Evolutionary conservation across 2,113 vertebrate species (phyloP).

Genomic region (Monopterus albus): DNA sequence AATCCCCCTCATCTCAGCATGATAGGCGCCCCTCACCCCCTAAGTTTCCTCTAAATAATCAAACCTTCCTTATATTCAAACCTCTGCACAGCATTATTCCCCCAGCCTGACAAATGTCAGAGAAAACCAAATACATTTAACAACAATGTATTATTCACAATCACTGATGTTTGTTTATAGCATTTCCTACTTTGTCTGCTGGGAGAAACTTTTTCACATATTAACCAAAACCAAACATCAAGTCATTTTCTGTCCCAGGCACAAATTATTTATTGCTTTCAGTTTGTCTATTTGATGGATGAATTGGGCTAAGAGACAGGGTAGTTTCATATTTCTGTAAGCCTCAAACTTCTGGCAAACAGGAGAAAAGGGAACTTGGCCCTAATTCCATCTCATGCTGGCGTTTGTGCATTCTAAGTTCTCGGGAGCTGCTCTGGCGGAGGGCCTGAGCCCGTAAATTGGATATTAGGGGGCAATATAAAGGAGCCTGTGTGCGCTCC

Average conservation of each 20-base stretch:
- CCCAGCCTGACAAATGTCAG: conserved; percentile 36
- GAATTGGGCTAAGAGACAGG: conserved; percentile 62
- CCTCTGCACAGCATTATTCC: conserved; percentile 16
- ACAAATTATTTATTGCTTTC: conserved; percentile 68
- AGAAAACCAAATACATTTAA: conserved; percentile 53
- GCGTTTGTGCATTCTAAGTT: conserved; percentile 81
- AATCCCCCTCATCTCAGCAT: conserved; percentile 72
- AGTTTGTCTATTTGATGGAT: conserved; percentile 72
- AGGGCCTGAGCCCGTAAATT: conserved; percentile 83
- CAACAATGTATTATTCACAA: conserved; percentile 46
- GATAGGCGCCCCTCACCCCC: conserved; percentile 46
- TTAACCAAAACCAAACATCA: conserved; percentile 54
- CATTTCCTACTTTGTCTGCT: conserved; percentile 38
- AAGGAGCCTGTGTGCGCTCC: conserved; percentile 82
- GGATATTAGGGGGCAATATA: conserved; percentile 84
- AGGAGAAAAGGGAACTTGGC: conserved; percentile 80
- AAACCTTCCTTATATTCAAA: conserved; percentile 34
- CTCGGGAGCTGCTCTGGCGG: conserved; percentile 79
- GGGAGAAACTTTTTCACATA: conserved; percentile 23
- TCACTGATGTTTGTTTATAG: conserved; percentile 57
- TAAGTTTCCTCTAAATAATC: conserved; percentile 30
- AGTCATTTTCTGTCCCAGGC: conserved; percentile 46
- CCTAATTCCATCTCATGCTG: conserved; percentile 81
- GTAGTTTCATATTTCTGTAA: conserved; percentile 82
- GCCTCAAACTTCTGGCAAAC: conserved; percentile 82